Base-by-base conservation (phyloP, 2,888 invertebrate species). In the Pandemis cinnamomeana region DNA sequence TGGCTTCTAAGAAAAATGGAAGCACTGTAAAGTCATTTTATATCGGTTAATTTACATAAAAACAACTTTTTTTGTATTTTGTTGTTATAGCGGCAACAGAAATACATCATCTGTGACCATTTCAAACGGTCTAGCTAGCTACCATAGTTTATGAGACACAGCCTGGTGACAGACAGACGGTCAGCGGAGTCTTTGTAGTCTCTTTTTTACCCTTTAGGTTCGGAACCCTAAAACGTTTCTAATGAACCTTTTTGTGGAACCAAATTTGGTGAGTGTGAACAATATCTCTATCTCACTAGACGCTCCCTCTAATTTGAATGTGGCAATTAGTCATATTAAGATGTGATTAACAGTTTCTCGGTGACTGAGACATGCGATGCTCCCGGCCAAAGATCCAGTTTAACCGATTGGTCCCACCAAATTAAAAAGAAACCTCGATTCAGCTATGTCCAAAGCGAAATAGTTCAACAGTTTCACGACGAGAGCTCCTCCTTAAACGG, bases 271-370 rank as follows among this genome's bases (percentile, higher is more conserved):
- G 62, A 61, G 51, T 44, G 10, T 58, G 55, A 62, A 61, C 48
- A 36, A 70, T n/a, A 62, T 48, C 42, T 44, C 69, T n/a, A 62
- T 48, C 42, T 44, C 69, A 44, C 48, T 15, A 55, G 46, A 41
- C 20, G 62, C 55, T 72, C 64, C 8, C 61, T 61, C 67, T 67
- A 67, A 74, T 74, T 74, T 61, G 66, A 87, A 87, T 82, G 83
- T 82, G 80, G 84, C 88, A 90, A 92, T 92, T 91, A 91, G 89
- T 88, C 90, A 86, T 86, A 91, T 91, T 91, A 88, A 91, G 90
- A 89, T 87, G 87, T 83, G 88, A 92, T 92, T 91, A 91, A 89
- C 87, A 87, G 86, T 87, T 89, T 86, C 86, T 83, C 84, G 80
- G 84, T 85, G 84, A 86, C 86, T 81, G 84, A 86, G 84, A 79